Evolutionary conservation across 2,888 invertebrate genomes (phyloP), one percentile per base, ranked within the genome.

Genomic region (Brachyptera risi): DNA sequence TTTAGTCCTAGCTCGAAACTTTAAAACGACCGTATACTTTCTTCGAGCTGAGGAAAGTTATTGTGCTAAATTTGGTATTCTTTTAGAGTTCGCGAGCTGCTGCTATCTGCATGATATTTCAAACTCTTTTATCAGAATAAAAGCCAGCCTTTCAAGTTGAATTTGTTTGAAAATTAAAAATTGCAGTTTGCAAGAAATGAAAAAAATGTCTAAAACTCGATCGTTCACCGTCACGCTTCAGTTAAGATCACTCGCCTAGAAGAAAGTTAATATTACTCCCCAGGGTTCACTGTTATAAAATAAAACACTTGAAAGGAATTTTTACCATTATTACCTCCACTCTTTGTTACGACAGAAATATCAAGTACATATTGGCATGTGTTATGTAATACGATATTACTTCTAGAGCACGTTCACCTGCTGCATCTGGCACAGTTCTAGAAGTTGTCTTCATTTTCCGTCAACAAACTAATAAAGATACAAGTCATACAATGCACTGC

Each of bases 121-220:
- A 4, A 47, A 47, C 21, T 47, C 47, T 24, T 24, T 47, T 47
- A 47, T 21, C 47, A 47, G 24, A 23, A 47, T 47, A 21, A 47
- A 47, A 47, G 21, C n/a, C 23, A 17, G 21, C 23, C n/a, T 23
- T 24, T 21, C 23, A 2, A 24, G 24, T 4, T 24, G 24, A 37
- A 11, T 31, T 54, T 54, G 54, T 35, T 54, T 31, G 54, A 54
- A 51, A 54, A 54, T 54, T 54, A 54, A 54, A 35, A 54, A 54
- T 54, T 35, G 54, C 35, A 35, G 31, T 54, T 54, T 54, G 54
- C 23, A 21, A 37, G 54, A 54, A 54, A 21, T 31, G 54, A 54
- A 35, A 35, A 54, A 51, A 38, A 37, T 37, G 54, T 19, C 4
- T 35, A 21, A 54, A 54, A 54, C 37, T 54, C 47, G 23, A 47